A percentile compares a stretch with the other conserved stretches of the same genome.
These are phyloP conservation scores for Stichopus chloronotus DNA, from an alignment of 35 echinoderm and acorn worm species.

Conservation along the genomic window DNA sequence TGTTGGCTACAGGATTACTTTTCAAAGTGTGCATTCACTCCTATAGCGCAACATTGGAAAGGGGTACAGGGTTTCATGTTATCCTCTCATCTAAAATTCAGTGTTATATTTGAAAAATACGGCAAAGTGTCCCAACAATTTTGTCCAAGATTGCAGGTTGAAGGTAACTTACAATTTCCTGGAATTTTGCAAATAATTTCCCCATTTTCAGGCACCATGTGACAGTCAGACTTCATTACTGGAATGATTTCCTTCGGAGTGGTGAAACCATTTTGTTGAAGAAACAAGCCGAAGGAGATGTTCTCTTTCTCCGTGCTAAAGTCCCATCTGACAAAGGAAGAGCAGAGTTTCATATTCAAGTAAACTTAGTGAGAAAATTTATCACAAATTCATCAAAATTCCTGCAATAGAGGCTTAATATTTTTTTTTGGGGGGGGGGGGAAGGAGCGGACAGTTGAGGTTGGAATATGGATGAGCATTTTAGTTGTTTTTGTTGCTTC, in stretches of 20 bases:
- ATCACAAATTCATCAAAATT: neutral
- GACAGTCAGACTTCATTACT: slow-evolving; percentile 13
- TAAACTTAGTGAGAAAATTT: neutral
- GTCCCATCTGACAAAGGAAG: slow-evolving; percentile 60
- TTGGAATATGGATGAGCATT: neutral
- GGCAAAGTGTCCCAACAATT: no score
- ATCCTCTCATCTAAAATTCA: no score
- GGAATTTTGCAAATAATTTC: slow-evolving; percentile 44
- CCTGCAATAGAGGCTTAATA: neutral
- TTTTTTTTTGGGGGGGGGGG: neutral
- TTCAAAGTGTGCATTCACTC: no score
- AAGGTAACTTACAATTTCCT: slow-evolving; percentile 58
- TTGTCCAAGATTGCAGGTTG: no score
- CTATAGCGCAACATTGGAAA: no score
- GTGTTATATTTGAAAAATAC: no score
- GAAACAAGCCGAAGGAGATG: slow-evolving; percentile 57
- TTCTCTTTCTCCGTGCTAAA: slow-evolving; percentile 62
- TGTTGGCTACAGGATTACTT: no score
- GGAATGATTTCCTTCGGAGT: slow-evolving; percentile 30
- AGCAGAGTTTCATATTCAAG: neutral
- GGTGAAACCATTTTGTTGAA: slow-evolving; percentile 1
- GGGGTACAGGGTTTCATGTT: no score
- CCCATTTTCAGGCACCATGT: slow-evolving; percentile 63
- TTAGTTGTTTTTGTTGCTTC: no score
- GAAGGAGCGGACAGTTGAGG: neutral